Evolutionary conservation across 1,140 invertebrate species (phyloP), one percentile per base, ranked within the genome.

Genomic region (Leptopilina clavipes): DNA sequence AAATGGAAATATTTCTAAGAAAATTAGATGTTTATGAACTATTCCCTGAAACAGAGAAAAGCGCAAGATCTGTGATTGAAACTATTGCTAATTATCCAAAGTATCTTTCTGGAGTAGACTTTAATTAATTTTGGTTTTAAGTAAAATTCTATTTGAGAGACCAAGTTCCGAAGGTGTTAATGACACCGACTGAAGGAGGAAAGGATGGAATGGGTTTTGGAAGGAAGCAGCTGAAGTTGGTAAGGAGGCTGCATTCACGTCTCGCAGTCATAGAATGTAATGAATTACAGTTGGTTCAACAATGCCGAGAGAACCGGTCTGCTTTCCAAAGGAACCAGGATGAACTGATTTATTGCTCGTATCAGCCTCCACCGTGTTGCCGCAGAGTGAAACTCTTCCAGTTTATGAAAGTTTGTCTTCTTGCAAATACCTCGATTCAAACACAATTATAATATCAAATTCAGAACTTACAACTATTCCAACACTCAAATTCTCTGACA

Each of bases 221-320:
- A 70, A 25, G 76, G 71, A 73, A 44, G 65, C 25, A 52, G 65
- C 40, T 40, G 37, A 79, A 84, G 81, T 84, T 84, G 74, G 76
- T 77, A 70, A 76, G 56, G 76, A 37, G 81, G 70, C 72, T 74
- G 83, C 83, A 82, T 85, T 85, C 82, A 76, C 74, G 76, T 85
- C 83, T 83, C 80, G 74, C 74, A 76, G 81, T 78, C 78, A 80
- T 83, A 79, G 80, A 85, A 81, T 81, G 79, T 82, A 85, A 85
- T 85, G 84, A 85, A 85, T 85, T 85, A 83, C 83, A 83, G 83
- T 85, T 83, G 81, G 81, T 78, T 81, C 77, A 85, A 85, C 83
- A 85, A 85, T 85, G 74, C 79, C 76, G 72, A 65, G 70, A 72
- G 75, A 76, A 76, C 54, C 65, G 54, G 31, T 82, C 72, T 73